Evolutionary conservation across 2,797 vertebrate species (phyloP).

Genomic region (Pseudotriccus pelzelni): DNA sequence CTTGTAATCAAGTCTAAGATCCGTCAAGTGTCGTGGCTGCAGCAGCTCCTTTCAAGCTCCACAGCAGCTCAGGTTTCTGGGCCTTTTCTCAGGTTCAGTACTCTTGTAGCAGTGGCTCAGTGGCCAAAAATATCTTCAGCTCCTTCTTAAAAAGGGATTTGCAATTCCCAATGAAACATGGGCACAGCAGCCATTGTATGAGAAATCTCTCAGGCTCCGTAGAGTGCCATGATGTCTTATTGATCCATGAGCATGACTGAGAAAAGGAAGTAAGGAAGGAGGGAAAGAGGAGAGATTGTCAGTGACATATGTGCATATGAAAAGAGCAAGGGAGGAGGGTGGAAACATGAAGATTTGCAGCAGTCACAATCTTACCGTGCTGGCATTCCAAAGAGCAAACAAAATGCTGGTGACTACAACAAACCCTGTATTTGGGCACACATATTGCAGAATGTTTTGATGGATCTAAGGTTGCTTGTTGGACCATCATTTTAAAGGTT

Average conservation of each 20-base stretch:
- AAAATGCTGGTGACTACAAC: neutral
- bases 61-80: constrained; percentile 15
- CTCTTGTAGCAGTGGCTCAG: neutral
- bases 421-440: neutral
- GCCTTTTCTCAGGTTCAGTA: constrained; percentile 13
- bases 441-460: neutral
- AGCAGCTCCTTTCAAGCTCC: constrained; percentile 37
- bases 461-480: neutral
- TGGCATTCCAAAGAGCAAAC: neutral
- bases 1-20: constrained; percentile 38
- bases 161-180: constrained; percentile 46
- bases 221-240: constrained; percentile 56
- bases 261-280: constrained; percentile 4
- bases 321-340: constrained; percentile 30
- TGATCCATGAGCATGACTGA: constrained; percentile 38
- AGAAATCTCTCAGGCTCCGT: constrained; percentile 52
- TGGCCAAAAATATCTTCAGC: neutral
- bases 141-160: constrained; percentile 5
- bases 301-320: constrained; percentile 25
- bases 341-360: constrained; percentile 16
- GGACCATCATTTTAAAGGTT: neutral
- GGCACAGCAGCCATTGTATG: constrained; percentile 33
- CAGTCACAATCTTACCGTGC: neutral
- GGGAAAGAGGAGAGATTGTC: constrained; percentile 27
- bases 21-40: constrained; percentile 11